A percentile compares a stretch with the other conserved stretches of the same genome.
These are phyloP conservation scores for Cephus spinipes DNA, from an alignment of 2,888 invertebrate species.

Conservation along the genomic window DNA sequence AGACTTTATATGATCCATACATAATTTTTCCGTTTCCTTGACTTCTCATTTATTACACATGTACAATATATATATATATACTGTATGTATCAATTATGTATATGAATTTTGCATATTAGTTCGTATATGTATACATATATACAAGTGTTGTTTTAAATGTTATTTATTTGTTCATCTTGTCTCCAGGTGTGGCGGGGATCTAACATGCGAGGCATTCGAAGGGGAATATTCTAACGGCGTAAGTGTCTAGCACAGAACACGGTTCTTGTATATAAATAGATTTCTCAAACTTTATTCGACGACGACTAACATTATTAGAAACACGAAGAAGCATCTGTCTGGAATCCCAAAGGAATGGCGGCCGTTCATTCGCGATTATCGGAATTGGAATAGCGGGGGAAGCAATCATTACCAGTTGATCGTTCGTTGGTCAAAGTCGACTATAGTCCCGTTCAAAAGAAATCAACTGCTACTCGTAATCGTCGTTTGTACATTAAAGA, in stretches of 20 bases:
- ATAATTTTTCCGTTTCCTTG: not conserved
- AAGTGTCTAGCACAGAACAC: slow-evolving; percentile 17
- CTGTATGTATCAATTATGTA: not conserved
- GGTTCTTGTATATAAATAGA: not conserved
- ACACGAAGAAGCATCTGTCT: not conserved
- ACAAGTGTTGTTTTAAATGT: slow-evolving; percentile 27
- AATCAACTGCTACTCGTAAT: not conserved
- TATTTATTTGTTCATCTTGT: slow-evolving; percentile 40
- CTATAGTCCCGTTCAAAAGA: not conserved
- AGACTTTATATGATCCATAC: no score
- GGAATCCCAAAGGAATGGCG: not conserved
- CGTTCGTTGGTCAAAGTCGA: not conserved
- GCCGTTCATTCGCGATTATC: no score
- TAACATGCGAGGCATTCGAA: slow-evolving; percentile 57
- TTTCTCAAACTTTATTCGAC: not conserved
- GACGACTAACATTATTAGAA: not conserved
- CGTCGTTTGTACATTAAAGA: not conserved
- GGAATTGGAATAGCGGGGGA: no score
- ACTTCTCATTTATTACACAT: not conserved
- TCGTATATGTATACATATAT: not conserved
- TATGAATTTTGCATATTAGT: not conserved
- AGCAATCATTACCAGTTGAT: not conserved
- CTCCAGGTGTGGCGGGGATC: slow-evolving; percentile 45
- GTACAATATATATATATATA: not conserved
- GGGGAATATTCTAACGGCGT: slow-evolving; percentile 48